Evolutionary conservation across 2,888 invertebrate genomes (phyloP).

Genomic region (Amiota mariae): DNA sequence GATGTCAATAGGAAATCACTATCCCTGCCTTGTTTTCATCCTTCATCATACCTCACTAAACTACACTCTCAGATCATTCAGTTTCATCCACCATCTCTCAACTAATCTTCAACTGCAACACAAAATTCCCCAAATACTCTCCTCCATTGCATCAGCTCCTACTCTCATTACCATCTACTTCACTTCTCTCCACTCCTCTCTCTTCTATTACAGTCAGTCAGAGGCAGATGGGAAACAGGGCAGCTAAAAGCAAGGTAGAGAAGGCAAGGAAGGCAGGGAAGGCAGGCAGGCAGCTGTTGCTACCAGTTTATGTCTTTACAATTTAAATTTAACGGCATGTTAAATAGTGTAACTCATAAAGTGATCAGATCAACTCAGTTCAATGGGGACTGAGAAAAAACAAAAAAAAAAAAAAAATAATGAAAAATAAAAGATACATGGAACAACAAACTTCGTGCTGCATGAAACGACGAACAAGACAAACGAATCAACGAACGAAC

Average conservation of each 20-base stretch:
- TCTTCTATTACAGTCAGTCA: neutral
- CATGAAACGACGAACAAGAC: neutral
- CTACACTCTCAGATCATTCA: too few relatives aligned
- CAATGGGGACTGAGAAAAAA: too few relatives aligned
- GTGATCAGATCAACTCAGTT: constrained; percentile 14
- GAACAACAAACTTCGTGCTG: neutral
- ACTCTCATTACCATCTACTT: neutral
- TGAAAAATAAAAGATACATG: neutral
- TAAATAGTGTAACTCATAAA: constrained; percentile 45
- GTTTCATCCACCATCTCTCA: too few relatives aligned
- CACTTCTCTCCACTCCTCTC: neutral
- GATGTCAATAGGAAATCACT: too few relatives aligned
- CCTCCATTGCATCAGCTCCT: neutral
- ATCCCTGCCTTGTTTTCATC: too few relatives aligned
- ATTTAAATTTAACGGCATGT: constrained; percentile 54
- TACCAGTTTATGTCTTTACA: constrained; percentile 44
- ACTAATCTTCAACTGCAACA: too few relatives aligned
- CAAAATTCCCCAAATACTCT: too few relatives aligned
- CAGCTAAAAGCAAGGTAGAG: too few relatives aligned
- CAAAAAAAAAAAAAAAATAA: too few relatives aligned
- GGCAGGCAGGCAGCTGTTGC: constrained; percentile 43
- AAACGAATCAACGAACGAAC: neutral
- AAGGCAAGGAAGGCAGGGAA: constrained; percentile 20
- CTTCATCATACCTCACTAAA: too few relatives aligned
- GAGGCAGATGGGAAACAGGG: neutral